Percentiles rank a stretch among this genome's conserved stretches.
phyloP scores from a whole-genome alignment of 2,888 invertebrate species.

The Acleris sparsana region DNA sequence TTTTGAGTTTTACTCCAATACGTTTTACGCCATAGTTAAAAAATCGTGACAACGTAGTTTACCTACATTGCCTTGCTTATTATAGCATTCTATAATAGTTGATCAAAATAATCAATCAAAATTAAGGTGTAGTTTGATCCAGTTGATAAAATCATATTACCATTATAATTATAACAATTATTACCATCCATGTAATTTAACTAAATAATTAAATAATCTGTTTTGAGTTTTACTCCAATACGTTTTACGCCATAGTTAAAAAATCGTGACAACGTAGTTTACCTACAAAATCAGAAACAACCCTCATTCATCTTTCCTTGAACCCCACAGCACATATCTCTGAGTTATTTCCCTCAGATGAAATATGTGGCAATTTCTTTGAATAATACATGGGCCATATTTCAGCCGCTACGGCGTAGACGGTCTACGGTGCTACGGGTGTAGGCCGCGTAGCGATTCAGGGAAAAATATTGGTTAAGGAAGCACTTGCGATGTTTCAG shows the following conservation, averaged over 20 bases:
- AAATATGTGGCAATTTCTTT: conserved; percentile 85
- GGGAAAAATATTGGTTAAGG: conserved; percentile 46
- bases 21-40: too few species aligned
- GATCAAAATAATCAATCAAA: too few species aligned
- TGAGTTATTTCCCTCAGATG: conserved; percentile 82
- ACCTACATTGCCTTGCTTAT: neutral
- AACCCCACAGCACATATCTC: conserved; percentile 67
- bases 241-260: too few species aligned
- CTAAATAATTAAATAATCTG: too few species aligned
- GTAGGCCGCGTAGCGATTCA: conserved; percentile 33
- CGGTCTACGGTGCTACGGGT: conserved; percentile 48
- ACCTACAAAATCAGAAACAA: conserved; percentile 26
- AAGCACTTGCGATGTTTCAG: conserved; percentile 55
- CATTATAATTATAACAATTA: too few species aligned
- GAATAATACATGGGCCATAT: conserved; percentile 85
- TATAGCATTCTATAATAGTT: too few species aligned
- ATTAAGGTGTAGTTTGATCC: too few species aligned
- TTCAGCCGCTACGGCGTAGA: conserved; percentile 66
- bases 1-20: too few species aligned
- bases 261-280: conserved; percentile 9
- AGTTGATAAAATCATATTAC: too few species aligned
- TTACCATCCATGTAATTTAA: too few species aligned
- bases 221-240: too few species aligned
- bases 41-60: conserved; percentile 9
- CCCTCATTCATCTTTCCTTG: conserved; percentile 48